Evolutionary conservation across 1,140 invertebrate genomes (phyloP).

Genomic region (Matsumurasca onukii): DNA sequence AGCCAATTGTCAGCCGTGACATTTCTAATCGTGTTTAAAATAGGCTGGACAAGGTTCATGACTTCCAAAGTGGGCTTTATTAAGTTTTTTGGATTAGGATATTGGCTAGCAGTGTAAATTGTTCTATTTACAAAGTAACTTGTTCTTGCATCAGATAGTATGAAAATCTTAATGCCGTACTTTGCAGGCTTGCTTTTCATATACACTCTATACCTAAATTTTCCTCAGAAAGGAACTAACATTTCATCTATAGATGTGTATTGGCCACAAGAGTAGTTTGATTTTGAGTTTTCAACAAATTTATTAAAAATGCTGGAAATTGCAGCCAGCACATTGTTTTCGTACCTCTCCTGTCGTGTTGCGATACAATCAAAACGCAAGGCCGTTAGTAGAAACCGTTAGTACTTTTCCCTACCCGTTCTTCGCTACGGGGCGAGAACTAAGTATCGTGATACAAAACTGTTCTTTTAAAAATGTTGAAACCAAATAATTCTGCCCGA

Average conservation of each 20-base stretch:
- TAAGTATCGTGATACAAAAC: no score
- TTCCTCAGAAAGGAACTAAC: slow-evolving; percentile 45
- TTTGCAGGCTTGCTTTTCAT: slow-evolving; percentile 40
- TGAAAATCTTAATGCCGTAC: slow-evolving; percentile 1
- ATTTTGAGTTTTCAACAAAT: slow-evolving; percentile 32
- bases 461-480: no score
- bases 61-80: slow-evolving; percentile 13
- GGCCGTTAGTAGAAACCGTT: slow-evolving; percentile 18
- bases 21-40: slow-evolving; percentile 44
- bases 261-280: slow-evolving; percentile 38
- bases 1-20: slow-evolving; percentile 50
- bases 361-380: slow-evolving; percentile 34
- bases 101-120: slow-evolving; percentile 27
- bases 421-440: no score
- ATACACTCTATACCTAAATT: slow-evolving; percentile 46
- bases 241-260: slow-evolving; percentile 43
- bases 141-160: slow-evolving; percentile 29
- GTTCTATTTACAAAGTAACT: slow-evolving; percentile 28
- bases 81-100: slow-evolving; percentile 23
- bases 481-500: no score
- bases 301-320: slow-evolving; percentile 18
- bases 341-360: neutral
- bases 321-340: neutral
- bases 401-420: no score
- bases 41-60: slow-evolving; percentile 30